Evolutionary conservation across 2,888 invertebrate species (phyloP).

Genomic region (Dioctria rufipes): DNA sequence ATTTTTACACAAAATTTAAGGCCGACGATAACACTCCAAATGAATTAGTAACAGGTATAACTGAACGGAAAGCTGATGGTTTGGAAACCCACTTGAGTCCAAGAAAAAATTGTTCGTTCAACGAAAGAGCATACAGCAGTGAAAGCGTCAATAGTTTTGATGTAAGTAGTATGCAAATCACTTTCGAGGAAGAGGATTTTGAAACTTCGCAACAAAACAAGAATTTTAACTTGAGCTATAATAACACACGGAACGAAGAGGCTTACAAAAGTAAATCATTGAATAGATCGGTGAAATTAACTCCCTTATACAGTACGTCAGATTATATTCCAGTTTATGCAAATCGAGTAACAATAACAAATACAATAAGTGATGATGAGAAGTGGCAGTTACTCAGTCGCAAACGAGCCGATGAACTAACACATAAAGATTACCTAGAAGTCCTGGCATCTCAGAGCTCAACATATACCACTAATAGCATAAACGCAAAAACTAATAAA

Average conservation of each 20-base stretch:
- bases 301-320: conserved; percentile 65
- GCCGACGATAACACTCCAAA: conserved; percentile 64
- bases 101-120: conserved; percentile 68
- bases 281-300: conserved; percentile 64
- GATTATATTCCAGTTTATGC: conserved; percentile 70
- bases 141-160: conserved; percentile 67
- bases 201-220: neutral
- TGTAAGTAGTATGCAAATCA: conserved; percentile 66
- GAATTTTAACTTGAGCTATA: conserved; percentile 10
- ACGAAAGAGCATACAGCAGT: conserved; percentile 67
- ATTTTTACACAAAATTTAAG: conserved; percentile 69
- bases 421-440: conserved; percentile 61
- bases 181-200: conserved; percentile 60
- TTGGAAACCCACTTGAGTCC: conserved; percentile 35
- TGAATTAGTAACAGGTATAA: conserved; percentile 53
- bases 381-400: conserved; percentile 70
- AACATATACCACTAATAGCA: conserved; percentile 51
- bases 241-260: conserved; percentile 3
- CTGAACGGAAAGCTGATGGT: neutral
- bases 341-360: conserved; percentile 68
- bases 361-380: conserved; percentile 69
- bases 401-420: conserved; percentile 65
- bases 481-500: conserved; percentile 17
- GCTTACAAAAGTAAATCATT: conserved; percentile 23
- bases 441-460: conserved; percentile 56